Percentiles rank a stretch among this genome's conserved stretches.
Evolutionary conservation across 2,888 invertebrate genomes (phyloP).

Genomic region (Pristionchus maxplancki): DNA sequence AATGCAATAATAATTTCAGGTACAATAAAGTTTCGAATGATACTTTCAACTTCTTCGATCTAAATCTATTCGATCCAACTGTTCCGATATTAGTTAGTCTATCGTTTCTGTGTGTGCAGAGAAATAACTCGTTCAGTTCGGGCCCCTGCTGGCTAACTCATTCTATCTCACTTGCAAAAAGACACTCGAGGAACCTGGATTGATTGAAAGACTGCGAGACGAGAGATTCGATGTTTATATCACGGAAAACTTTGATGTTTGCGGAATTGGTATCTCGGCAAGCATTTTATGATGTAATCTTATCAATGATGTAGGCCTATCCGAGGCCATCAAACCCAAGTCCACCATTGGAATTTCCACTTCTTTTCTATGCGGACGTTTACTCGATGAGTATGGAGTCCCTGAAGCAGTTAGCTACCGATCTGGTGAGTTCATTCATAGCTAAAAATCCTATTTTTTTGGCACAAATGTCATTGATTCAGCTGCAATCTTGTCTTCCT

Average conservation of each 20-base stretch:
- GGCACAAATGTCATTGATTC: too few relatives aligned
- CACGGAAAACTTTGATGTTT: conserved; percentile 8
- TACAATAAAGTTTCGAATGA: background rate
- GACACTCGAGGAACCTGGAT: background rate
- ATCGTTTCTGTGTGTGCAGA: background rate
- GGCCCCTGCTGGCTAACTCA: background rate
- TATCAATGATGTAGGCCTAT: background rate
- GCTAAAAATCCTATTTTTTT: too few relatives aligned
- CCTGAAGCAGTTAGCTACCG: background rate
- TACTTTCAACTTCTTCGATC: background rate
- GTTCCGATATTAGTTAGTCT: background rate
- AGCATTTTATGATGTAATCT: too few relatives aligned
- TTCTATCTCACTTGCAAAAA: background rate
- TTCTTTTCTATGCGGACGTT: background rate
- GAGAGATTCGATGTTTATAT: conserved; percentile 20
- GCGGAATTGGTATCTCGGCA: conserved; percentile 14
- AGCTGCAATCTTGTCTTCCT: background rate
- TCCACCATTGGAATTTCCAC: background rate
- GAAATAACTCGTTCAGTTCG: background rate
- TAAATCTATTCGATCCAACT: background rate
- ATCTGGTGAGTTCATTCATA: background rate
- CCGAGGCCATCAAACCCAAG: background rate
- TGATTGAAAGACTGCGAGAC: background rate
- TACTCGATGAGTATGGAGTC: conserved; percentile 1
- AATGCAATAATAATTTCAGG: background rate